These are phyloP conservation scores for Mastigias papua DNA, from an alignment of 30 jellyfish, hydroid and myxozoan genomes.

Conservation along the genomic window DNA sequence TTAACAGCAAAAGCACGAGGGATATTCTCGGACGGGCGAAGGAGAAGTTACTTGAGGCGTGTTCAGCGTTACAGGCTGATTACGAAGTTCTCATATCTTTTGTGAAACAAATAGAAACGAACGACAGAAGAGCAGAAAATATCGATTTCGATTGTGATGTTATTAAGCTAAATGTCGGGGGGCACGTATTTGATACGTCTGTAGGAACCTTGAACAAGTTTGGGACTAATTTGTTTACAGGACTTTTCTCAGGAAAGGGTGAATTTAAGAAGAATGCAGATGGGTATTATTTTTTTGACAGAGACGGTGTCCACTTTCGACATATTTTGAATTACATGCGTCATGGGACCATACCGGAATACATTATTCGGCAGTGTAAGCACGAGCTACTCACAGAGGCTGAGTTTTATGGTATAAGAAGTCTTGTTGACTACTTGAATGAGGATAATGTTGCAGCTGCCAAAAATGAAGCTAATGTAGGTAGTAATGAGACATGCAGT, in stretches of 20 bases:
- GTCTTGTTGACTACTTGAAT: background rate
- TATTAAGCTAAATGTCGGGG: slow-evolving; percentile 47
- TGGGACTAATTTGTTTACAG: slow-evolving; percentile 2
- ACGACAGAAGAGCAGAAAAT: background rate
- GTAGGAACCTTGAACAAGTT: slow-evolving; percentile 8
- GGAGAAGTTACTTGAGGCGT: background rate
- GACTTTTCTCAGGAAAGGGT: slow-evolving; percentile 12
- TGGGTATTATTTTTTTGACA: slow-evolving; percentile 44
- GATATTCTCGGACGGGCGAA: background rate
- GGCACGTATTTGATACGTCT: slow-evolving; percentile 28
- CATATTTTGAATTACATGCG: slow-evolving; percentile 41
- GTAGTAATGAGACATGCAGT: background rate
- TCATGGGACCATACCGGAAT: slow-evolving; percentile 1
- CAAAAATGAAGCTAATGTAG: background rate
- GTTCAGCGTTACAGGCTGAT: background rate
- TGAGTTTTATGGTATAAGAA: slow-evolving; percentile 9
- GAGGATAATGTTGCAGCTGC: background rate
- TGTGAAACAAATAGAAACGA: background rate
- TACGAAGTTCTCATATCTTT: background rate
- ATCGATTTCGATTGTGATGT: slow-evolving; percentile 10
- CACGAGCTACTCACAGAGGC: slow-evolving; percentile 9
- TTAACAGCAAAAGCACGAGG: background rate
- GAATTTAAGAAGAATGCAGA: slow-evolving; percentile 4
- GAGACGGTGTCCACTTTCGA: slow-evolving; percentile 38
- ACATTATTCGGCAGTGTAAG: background rate